Conservation (phyloP, 2,888 invertebrate genomes). For the Cyclophora punctaria region DNA sequence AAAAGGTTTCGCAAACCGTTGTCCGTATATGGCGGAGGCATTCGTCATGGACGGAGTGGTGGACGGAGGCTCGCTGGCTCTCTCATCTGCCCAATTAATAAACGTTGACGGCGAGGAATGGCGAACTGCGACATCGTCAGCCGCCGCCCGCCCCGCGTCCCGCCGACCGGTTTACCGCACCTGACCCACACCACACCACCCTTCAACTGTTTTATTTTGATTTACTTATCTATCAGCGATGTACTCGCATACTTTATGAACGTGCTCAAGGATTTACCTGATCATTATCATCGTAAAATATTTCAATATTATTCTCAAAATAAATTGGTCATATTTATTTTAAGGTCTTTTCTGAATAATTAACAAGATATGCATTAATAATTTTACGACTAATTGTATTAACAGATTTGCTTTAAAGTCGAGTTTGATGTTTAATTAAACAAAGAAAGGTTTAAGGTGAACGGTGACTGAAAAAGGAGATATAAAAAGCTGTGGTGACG, state of each 20-base stretch:
- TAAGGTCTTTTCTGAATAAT: too few relatives aligned
- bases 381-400: too few relatives aligned
- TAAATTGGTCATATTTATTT: too few relatives aligned
- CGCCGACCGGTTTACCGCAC: conserved; percentile 62
- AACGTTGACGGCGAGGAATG: conserved; percentile 71
- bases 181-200: conserved; percentile 53
- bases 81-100: conserved; percentile 76
- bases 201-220: conserved; percentile 68
- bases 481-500: conserved; percentile 63
- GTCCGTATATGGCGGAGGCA: conserved; percentile 65
- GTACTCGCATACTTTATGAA: conserved; percentile 37
- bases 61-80: conserved; percentile 7
- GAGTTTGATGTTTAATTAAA: conserved; percentile 56
- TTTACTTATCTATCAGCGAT: conserved; percentile 59
- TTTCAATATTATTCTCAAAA: too few relatives aligned
- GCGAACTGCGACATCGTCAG: conserved; percentile 51
- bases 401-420: too few relatives aligned
- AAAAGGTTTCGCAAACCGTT: conserved; percentile 72
- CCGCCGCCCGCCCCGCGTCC: conserved; percentile 38
- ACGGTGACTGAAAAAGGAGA: conserved; percentile 52
- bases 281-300: conserved; percentile 12
- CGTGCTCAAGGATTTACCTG: conserved; percentile 35
- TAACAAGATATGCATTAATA: too few relatives aligned
- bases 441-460: conserved; percentile 62
- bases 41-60: conserved; percentile 67